Base-by-base conservation (phyloP, 2,888 invertebrate genomes). In the Nemotelus nigrinus region DNA sequence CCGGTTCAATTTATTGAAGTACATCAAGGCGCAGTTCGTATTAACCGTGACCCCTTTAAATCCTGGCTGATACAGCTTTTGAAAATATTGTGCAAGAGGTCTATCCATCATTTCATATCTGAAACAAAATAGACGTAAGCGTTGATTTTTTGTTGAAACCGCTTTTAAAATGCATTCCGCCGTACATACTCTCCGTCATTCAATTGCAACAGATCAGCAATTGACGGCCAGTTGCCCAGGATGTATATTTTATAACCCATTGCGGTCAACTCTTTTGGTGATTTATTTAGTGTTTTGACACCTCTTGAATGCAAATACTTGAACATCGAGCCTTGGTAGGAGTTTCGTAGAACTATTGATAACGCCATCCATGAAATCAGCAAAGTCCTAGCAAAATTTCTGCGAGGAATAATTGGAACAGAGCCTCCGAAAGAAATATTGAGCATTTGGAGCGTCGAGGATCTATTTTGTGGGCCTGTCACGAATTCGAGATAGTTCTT, bases 241-340 rank as follows among this genome's bases (percentile, higher is more conserved):
- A 68, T 3, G 8, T 77, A 71, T 44, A 77, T 53, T 8, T 47
- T 60, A n/a, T 60, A 76, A 7, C 75, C 68, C 4, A 55, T 41
- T n/a, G 58, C 10, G 5, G 76, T n/a, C 43, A 78, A 7, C 8
- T 75, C 68, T 41, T 68, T 45, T 2, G 70, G 47, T 45, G 70
- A 39, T 39, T 48, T 63, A 39, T 67, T 43, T 25, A 10, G 7
- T 41, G n/a, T 64, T 50, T 47, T 65, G 5, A 41, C n/a, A 53
- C 57, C 8, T 44, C 43, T 25, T 2, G 68, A 65, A 55, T 80
- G 79, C 10, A 81, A 45, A 50, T 71, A 78, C 8, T 79, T 58
- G 57, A 72, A 81, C 6, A 81, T 50, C 41, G 79, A 65, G 3
- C 80, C 81, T 76, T 81, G 81, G 72, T 80, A 81, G 7, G 78